Conservation (phyloP, 2,797 vertebrate species). For the Schizopygopsis malacanthus region DNA sequence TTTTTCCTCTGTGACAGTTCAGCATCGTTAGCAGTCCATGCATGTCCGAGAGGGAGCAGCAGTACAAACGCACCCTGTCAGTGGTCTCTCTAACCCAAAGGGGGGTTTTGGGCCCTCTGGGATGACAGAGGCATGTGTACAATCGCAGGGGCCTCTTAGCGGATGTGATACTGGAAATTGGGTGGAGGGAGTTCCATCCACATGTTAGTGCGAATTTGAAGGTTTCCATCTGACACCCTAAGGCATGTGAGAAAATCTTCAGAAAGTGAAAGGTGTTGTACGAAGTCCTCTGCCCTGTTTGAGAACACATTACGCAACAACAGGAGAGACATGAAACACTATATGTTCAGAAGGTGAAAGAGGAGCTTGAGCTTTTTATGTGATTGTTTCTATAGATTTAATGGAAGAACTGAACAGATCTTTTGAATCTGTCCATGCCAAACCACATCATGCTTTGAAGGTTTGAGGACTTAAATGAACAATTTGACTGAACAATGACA, state of each 20-base stretch:
- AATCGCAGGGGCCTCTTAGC: conserved; percentile 16
- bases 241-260: neutral
- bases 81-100: conserved; percentile 45
- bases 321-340: conserved; percentile 6
- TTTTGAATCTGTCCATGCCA: conserved; percentile 3
- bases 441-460: conserved; percentile 30
- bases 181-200: neutral
- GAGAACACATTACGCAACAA: conserved; percentile 10
- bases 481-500: conserved; percentile 7
- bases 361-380: conserved; percentile 24
- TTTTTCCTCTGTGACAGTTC: conserved; percentile 56
- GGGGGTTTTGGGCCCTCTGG: conserved; percentile 28
- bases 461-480: neutral
- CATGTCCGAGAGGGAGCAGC: conserved; percentile 63
- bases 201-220: neutral
- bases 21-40: conserved; percentile 69
- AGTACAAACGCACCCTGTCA: conserved; percentile 70
- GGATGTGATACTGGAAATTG: conserved; percentile 33
- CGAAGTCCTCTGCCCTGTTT: neutral
- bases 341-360: conserved; percentile 12
- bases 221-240: neutral
- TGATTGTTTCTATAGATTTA: conserved; percentile 10
- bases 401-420: conserved; percentile 1
- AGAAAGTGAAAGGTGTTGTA: conserved; percentile 15
- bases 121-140: conserved; percentile 3